These are phyloP conservation scores for Ptycholaimellus sp. DNA, from an alignment of 2,888 invertebrate genomes.

Conservation along the genomic window DNA sequence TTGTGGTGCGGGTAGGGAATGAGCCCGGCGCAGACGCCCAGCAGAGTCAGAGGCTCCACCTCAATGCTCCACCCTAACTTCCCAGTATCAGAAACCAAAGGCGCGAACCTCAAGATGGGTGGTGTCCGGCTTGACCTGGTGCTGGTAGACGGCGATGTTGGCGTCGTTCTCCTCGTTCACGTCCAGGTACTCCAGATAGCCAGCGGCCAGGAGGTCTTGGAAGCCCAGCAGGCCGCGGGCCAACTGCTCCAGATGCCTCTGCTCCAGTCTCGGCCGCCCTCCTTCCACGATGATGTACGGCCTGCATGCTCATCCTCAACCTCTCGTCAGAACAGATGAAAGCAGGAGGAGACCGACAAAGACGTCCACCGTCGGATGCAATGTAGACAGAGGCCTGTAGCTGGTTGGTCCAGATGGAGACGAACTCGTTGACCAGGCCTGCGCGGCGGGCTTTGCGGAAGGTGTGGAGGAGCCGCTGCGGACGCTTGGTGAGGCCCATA, in stretches of 20 bases:
- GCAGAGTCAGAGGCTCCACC: conserved; percentile 78
- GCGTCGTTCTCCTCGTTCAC: conserved; percentile 97
- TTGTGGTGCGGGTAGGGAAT: conserved; percentile 98
- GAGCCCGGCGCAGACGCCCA: conserved; percentile 86
- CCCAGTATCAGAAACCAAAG: no score
- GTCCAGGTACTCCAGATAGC: conserved; percentile 81
- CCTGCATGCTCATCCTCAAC: no score
- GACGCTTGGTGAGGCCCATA: conserved; percentile 58
- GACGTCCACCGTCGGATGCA: conserved; percentile 76
- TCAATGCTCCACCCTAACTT: conserved; percentile 7
- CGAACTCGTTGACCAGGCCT: conserved; percentile 63
- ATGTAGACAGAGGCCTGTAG: conserved; percentile 65
- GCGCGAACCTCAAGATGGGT: conserved; percentile 57
- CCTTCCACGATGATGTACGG: conserved; percentile 84
- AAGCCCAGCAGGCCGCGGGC: conserved; percentile 31
- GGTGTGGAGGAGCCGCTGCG: conserved; percentile 47
- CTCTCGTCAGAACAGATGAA: no score
- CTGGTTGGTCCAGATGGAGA: conserved; percentile 61
- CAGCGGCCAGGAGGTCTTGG: conserved; percentile 73
- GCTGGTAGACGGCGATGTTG: conserved; percentile 63
- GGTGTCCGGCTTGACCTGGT: conserved; percentile 44
- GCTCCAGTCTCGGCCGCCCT: conserved; percentile 48
- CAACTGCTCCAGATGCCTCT: conserved; percentile 44
- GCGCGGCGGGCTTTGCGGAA: conserved; percentile 60
- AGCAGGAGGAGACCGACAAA: no score